Evolutionary conservation across 2,797 vertebrate species (phyloP), one percentile per base, ranked within the genome.

Genomic region (Parauchenoglanis punctatus): DNA sequence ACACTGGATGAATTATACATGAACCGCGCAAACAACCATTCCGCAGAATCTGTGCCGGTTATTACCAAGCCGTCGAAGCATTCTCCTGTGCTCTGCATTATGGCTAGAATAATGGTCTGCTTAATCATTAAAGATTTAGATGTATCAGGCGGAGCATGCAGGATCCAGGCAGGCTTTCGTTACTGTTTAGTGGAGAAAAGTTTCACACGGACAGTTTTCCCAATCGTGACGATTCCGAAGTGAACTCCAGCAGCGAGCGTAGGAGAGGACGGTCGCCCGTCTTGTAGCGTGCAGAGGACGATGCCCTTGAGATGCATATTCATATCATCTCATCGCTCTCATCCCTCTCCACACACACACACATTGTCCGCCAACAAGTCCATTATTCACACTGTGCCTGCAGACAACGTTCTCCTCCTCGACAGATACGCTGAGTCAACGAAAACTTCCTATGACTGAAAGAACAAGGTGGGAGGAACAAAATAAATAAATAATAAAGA

Each of bases 1-100:
- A 75, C 28, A 8, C 25, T 4, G 17, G 40, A 88, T 88, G 83
- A 88, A 88, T 88, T 85, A 85, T 76, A 85, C 87, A 88, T 85
- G 65, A 88, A 84, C 12, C 15, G 7, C 77, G 20, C 28, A 75
- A 81, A 67, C 70, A 17, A 28, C 73, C 23, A 6, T 70, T 84
- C 63, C 8, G 18, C 25, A 23, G 23, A 44, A 81, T 44, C 81
- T 44, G 70, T 77, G 49, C 46, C 68, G 5, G 46, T 83, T 77
- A 87, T 84, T 84, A 78, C 72, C 82, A 78, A 68, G 28, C 49
- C 23, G 58, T 73, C 28, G 8, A 17, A 12, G 58, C 20, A 18
- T 75, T 75, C 86, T 87, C 12, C 58, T 73, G 31, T 3, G 28
- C 81, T 83, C 44, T 8, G 72, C 72, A 68, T 83, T 87, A 84